Conservation (phyloP, 1,140 invertebrate species). For the Cotesia typhae region DNA sequence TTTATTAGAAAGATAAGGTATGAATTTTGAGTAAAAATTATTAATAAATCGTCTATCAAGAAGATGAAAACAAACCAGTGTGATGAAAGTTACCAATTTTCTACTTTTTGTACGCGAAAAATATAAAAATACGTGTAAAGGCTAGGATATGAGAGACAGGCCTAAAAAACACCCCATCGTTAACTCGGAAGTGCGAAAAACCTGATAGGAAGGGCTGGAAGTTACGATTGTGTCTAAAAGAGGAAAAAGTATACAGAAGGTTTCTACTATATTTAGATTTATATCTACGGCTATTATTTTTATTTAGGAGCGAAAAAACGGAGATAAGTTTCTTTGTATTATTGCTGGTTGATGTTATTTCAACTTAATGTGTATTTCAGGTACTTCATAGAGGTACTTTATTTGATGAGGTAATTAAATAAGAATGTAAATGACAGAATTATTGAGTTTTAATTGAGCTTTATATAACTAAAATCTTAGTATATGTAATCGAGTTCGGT, state of each 20-base stretch:
- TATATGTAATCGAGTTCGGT: too few species aligned
- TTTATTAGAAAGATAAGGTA: too few species aligned
- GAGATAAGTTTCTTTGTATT: background rate
- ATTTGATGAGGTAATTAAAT: background rate
- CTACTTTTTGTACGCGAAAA: slow-evolving; percentile 29
- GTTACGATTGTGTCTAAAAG: background rate
- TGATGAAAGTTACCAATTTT: slow-evolving; percentile 53
- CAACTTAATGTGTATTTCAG: background rate
- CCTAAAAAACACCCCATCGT: slow-evolving; percentile 32
- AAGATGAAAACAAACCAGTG: slow-evolving; percentile 45
- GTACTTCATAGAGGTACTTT: background rate
- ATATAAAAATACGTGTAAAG: background rate
- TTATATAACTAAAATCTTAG: too few species aligned
- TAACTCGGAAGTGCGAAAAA: slow-evolving; percentile 33
- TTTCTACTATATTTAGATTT: slow-evolving; percentile 39
- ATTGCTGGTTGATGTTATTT: background rate
- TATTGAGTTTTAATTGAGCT: background rate
- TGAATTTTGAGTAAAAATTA: too few species aligned
- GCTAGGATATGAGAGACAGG: slow-evolving; percentile 14
- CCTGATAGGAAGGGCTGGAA: slow-evolving; percentile 29
- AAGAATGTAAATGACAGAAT: background rate
- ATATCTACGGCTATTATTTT: slow-evolving; percentile 25
- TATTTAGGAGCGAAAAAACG: background rate
- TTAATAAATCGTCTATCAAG: background rate
- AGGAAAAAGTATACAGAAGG: slow-evolving; percentile 25